Base-by-base conservation (phyloP, 2,888 invertebrate genomes). In the Oithona nana region DNA sequence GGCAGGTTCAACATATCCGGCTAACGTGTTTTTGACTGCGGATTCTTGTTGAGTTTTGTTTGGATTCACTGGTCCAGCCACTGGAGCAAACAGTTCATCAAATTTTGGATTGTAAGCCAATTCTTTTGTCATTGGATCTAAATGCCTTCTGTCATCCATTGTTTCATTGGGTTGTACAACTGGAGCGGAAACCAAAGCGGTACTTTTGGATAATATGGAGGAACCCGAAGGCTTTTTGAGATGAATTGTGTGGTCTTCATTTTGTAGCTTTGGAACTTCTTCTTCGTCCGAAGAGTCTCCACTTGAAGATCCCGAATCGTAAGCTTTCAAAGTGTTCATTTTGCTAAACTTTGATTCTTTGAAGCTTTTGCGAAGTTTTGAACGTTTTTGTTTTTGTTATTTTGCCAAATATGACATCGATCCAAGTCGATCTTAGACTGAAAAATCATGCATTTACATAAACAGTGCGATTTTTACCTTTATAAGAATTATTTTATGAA, bases 1-100 rank as follows among this genome's bases (percentile, higher is more conserved):
- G 0, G 95, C 93, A 66, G 85, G 83, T 71, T 98, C 98, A 0
- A 94, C 88, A 75, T 81, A 93, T 1, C 98, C 98, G 0, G 95
- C 84, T 13, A 97, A 75, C 69, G 86, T 93, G 71, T 98, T 98
- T 71, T 89, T 84, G 4, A 80, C 77, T 0, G 94, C 87, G 66
- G 79, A 81, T 76, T 90, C 86, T 70, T 93, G 92, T 70, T 86
- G 82, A 0, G 93, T 90, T 74, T 87, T 83, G 71, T 86, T 88
- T 0, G 97, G 97, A 75, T 97, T 93, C 67, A 82, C 83, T 0
- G 97, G 97, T 0, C 97, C 97, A 57, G 85, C 80, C 65, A 84
- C 80, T 0, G 95, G 93, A 2, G 93, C 87, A 76, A 84, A 98
- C 1, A 98, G 76, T 71, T 97, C 92, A 63, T 97, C 94, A 74